Evolutionary conservation across 2,113 vertebrate genomes (phyloP).

Genomic region (Seriola aureovittata): DNA sequence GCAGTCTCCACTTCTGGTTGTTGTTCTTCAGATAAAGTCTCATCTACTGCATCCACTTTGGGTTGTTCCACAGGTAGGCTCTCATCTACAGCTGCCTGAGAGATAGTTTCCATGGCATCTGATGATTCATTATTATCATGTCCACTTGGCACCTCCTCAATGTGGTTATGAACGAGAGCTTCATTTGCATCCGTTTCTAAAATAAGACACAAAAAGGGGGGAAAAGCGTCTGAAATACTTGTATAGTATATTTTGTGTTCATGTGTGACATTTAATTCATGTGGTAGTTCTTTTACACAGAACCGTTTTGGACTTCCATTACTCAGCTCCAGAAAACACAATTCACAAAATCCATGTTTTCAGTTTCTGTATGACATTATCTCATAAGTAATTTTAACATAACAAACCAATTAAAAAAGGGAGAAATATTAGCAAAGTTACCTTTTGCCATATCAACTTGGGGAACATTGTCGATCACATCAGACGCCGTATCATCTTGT

Average conservation of each 20-base stretch:
- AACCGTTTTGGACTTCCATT: no score
- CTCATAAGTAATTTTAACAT: background rate
- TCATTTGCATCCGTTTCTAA: slow-evolving; percentile 11
- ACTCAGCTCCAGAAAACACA: no score
- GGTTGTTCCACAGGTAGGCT: background rate
- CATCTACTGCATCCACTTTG: background rate
- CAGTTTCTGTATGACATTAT: background rate
- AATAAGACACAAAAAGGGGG: background rate
- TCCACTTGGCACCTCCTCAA: background rate
- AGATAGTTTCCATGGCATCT: background rate
- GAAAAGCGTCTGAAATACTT: background rate
- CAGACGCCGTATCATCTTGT: background rate
- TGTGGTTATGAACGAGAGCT: background rate
- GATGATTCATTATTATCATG: background rate
- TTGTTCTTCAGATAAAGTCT: background rate
- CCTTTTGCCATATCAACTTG: slow-evolving; percentile 1
- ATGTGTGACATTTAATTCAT: no score
- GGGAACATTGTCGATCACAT: background rate
- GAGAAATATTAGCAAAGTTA: background rate
- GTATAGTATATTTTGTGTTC: no score
- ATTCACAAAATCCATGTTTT: background rate
- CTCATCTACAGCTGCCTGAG: slow-evolving; percentile 7
- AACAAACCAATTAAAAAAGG: background rate
- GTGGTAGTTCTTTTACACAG: no score
- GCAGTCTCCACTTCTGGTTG: slow-evolving; percentile 10